phyloP scores from a whole-genome alignment of 2,888 invertebrate species.

The Tetanocera ferruginea region DNA sequence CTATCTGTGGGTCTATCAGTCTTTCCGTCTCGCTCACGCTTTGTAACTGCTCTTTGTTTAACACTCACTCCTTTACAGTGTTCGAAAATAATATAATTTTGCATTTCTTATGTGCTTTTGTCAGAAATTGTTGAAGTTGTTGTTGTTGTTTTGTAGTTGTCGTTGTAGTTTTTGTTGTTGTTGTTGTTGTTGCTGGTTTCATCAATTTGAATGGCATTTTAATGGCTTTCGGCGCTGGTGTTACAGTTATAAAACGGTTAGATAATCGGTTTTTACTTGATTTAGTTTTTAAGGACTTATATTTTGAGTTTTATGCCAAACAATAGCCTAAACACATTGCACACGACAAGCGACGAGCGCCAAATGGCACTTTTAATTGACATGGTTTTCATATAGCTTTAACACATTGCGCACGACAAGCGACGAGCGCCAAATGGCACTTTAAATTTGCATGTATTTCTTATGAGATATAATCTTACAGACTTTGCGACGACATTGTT shows the following conservation, averaged over 20 bases:
- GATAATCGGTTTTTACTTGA: too few species aligned
- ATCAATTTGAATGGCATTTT: not conserved
- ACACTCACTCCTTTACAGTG: not conserved
- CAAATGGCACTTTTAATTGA: too few species aligned
- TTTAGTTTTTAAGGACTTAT: too few species aligned
- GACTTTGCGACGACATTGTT: too few species aligned
- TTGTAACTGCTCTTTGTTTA: not conserved
- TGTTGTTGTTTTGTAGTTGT: not conserved
- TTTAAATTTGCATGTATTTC: too few species aligned
- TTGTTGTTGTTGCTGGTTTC: not conserved
- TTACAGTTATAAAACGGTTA: not conserved
- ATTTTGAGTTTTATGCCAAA: too few species aligned
- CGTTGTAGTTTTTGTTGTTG: not conserved
- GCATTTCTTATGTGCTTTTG: constrained; percentile 14
- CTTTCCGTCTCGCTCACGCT: not conserved
- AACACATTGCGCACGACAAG: too few species aligned
- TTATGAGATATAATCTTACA: too few species aligned
- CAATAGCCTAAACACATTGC: too few species aligned
- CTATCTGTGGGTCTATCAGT: not conserved
- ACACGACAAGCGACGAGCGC: too few species aligned
- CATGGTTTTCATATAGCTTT: too few species aligned
- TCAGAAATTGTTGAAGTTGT: not conserved
- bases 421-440: too few species aligned
- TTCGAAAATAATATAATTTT: constrained; percentile 14
- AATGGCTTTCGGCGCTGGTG: not conserved